Conservation (phyloP, 2,797 vertebrate species). For the Nannoperca obscura region DNA sequence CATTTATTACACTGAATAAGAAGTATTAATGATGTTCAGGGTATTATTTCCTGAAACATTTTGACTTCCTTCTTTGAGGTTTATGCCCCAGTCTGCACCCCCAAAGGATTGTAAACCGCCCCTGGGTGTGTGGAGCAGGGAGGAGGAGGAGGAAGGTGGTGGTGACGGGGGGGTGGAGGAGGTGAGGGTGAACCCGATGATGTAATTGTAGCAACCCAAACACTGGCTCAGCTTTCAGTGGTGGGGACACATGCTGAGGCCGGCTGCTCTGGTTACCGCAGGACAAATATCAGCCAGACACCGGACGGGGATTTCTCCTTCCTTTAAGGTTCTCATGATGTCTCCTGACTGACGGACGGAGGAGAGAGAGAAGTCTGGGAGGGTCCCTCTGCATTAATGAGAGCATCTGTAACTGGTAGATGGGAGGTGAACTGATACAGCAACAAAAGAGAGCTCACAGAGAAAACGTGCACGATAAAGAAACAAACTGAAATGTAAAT, state of each 20-base stretch:
- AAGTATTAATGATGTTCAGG: too few species aligned
- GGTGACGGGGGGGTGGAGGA: constrained; percentile 11
- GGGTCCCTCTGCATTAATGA: not conserved
- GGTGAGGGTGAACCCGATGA: constrained; percentile 66
- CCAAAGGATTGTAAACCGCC: not conserved
- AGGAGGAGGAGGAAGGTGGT: not conserved
- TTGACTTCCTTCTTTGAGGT: too few species aligned
- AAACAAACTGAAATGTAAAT: too few species aligned
- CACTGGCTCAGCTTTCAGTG: constrained; percentile 71
- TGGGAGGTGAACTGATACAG: not conserved
- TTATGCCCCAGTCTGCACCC: too few species aligned
- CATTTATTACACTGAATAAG: too few species aligned
- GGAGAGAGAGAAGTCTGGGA: not conserved
- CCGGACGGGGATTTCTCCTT: constrained; percentile 22
- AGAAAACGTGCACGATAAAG: too few species aligned
- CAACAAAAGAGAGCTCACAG: too few species aligned
- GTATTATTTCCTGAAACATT: too few species aligned
- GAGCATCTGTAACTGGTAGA: too few species aligned
- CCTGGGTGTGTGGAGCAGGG: not conserved
- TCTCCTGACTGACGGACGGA: not conserved
- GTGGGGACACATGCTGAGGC: constrained; percentile 59
- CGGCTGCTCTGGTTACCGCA: constrained; percentile 75
- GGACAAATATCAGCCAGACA: constrained; percentile 46
- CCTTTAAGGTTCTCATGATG: not conserved
- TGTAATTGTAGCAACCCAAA: constrained; percentile 77